Percentiles rank a stretch among this genome's conserved stretches.
Evolutionary conservation across 2,888 invertebrate genomes (phyloP).

Genomic region (Caenorhabditis uteleia): DNA sequence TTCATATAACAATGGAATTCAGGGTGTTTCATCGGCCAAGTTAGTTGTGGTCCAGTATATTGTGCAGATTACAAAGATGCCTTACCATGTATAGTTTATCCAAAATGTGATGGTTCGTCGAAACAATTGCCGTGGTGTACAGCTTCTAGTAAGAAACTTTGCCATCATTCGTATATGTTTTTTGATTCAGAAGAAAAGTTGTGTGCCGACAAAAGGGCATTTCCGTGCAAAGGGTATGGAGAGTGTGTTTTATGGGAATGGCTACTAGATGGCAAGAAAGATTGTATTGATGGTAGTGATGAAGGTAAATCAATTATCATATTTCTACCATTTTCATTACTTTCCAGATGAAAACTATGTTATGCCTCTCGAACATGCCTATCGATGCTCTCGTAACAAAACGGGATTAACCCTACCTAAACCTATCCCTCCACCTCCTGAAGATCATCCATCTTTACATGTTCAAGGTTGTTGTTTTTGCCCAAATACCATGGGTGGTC

Average conservation of each 20-base stretch:
- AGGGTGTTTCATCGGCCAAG: conserved; percentile 67
- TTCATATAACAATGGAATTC: conserved; percentile 15
- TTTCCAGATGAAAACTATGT: conserved; percentile 38
- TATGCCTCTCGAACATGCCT: conserved; percentile 28
- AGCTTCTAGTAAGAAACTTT: conserved; percentile 35
- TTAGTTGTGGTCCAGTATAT: conserved; percentile 60
- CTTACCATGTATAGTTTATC: conserved; percentile 60
- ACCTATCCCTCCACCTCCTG: conserved; percentile 29
- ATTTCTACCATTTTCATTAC: not conserved
- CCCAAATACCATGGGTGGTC: conserved; percentile 1
- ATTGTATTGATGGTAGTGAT: conserved; percentile 67
- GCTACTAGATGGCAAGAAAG: conserved; percentile 62
- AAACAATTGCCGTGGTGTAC: conserved; percentile 52
- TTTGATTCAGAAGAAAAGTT: conserved; percentile 60
- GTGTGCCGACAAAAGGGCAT: conserved; percentile 53
- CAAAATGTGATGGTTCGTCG: conserved; percentile 53
- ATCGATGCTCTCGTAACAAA: conserved; percentile 24
- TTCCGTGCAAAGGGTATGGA: conserved; percentile 67
- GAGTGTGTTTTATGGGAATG: conserved; percentile 66
- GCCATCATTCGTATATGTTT: not conserved
- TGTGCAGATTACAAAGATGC: conserved; percentile 61
- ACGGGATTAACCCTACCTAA: conserved; percentile 20
- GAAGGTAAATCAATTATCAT: conserved; percentile 44
- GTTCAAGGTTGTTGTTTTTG: conserved; percentile 37
- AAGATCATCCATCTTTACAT: conserved; percentile 25